Evolutionary conservation across 2,888 invertebrate species (phyloP).

Genomic region (Hetaerina titia): DNA sequence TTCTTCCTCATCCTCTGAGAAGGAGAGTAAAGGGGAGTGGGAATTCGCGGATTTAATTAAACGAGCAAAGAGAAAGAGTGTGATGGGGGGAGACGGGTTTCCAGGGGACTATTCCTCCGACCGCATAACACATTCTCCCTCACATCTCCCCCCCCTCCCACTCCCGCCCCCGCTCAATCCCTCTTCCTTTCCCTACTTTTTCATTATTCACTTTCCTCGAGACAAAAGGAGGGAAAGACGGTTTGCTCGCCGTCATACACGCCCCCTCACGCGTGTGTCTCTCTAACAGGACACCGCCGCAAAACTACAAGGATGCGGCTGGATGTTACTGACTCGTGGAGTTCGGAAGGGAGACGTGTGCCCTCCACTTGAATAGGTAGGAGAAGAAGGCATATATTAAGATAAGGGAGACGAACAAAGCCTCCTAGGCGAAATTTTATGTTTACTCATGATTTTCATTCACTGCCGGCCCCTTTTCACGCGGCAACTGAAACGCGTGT

Average conservation of each 20-base stretch:
- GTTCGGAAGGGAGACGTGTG: no score
- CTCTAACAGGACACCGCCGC: no score
- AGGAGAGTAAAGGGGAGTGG: not conserved
- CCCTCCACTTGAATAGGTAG: no score
- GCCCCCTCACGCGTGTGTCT: not conserved
- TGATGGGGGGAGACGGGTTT: not conserved
- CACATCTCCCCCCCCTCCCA: not conserved
- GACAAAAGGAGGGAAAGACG: not conserved
- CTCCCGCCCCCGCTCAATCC: not conserved
- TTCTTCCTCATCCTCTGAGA: not conserved
- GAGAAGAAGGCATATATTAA: no score
- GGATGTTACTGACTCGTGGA: no score
- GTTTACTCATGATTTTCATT: no score
- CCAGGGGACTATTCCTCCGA: not conserved
- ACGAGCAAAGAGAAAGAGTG: not conserved
- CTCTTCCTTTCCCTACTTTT: not conserved
- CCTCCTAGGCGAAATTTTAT: no score
- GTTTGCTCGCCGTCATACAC: not conserved
- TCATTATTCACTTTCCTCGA: slow-evolving; percentile 4
- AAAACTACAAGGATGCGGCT: no score
- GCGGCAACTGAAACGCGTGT: no score
- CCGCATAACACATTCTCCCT: no score
- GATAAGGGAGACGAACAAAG: no score
- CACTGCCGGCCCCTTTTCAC: no score
- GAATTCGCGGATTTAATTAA: slow-evolving; percentile 27